Base-by-base conservation (phyloP, 2,888 invertebrate genomes). In the Gibbula magus region DNA sequence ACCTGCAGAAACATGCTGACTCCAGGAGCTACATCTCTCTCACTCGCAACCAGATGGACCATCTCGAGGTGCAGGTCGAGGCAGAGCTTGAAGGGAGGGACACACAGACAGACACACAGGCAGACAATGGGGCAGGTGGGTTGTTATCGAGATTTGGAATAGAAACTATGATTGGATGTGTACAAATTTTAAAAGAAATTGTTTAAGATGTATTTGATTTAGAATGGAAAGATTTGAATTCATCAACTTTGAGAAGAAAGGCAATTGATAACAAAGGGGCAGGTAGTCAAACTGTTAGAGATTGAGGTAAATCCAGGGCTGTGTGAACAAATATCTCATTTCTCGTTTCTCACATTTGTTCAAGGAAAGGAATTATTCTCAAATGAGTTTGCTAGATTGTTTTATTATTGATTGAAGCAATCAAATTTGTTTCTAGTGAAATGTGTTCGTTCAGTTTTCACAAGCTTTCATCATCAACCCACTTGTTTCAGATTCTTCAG, bases 41-140 rank as follows among this genome's bases (percentile, higher is more conserved):
- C 52, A 88, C 89, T 7, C 85, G 86, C 54, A 87, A 83, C 70
- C 88, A 90, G 82, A 75, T 90, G n/a, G 88, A 90, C 29, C 85
- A 88, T 35, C 83, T 91, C 10, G 82, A 85, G 18, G 88, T 87
- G 67, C 85, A 86, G 83, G 20, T 61, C 81, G 79, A 75, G 78
- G 79, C 20, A 13, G 51, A 18, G 52, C 32, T 25, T n/a, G 20
- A 52, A 10, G 29, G 51, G 70, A 53, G 32, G 67, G 45, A 70
- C 79, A 82, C 29, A 77, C 77, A 16, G 79, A 82, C 61, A 61
- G 45, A 45, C 45, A 10, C 45, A 1, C 1, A 35, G 35, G 7
- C 35, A 53, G 77, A 56, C 61, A 79, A 52, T 53, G 67, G 22
- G 77, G 78, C 25, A 51, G 66, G 70, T 73, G 39, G 67, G 61